Evolutionary conservation across 2,113 vertebrate genomes (phyloP).

Genomic region (Neotragus pygmaeus): DNA sequence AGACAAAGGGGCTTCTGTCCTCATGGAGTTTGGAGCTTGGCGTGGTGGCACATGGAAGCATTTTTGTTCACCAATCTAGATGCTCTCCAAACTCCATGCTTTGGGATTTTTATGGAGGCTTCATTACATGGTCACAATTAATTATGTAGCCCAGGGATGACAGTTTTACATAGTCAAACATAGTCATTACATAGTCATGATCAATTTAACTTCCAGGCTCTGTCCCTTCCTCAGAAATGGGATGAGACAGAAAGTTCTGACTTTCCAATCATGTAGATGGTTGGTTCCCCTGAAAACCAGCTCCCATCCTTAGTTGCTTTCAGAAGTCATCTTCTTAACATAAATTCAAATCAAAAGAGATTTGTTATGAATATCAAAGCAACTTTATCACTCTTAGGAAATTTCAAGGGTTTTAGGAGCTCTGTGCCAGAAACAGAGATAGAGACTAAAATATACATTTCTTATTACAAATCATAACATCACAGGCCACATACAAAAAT

Average conservation of each 20-base stretch:
- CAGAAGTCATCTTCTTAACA: background rate
- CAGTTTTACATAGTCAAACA: background rate
- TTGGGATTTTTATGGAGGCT: background rate
- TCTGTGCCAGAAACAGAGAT: background rate
- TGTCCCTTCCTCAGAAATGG: background rate
- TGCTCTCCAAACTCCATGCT: background rate
- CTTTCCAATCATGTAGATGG: background rate
- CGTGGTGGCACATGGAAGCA: background rate
- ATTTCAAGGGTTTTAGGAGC: background rate
- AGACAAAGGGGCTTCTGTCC: background rate
- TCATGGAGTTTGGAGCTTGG: background rate
- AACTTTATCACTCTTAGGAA: background rate
- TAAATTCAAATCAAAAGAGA: background rate
- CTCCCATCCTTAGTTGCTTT: background rate
- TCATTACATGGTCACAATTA: background rate
- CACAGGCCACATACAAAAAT: background rate
- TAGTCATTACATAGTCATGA: background rate
- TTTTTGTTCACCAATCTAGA: background rate
- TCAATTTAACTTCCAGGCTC: background rate
- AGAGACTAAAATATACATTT: background rate
- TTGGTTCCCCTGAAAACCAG: background rate
- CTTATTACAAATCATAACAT: background rate
- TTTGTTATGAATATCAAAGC: background rate
- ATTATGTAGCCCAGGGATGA: fast-evolving
- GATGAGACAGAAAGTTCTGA: background rate